Percentiles rank a stretch among this genome's conserved stretches.
Evolutionary conservation across 2,113 vertebrate genomes (phyloP).

Genomic region (Rana temporaria): DNA sequence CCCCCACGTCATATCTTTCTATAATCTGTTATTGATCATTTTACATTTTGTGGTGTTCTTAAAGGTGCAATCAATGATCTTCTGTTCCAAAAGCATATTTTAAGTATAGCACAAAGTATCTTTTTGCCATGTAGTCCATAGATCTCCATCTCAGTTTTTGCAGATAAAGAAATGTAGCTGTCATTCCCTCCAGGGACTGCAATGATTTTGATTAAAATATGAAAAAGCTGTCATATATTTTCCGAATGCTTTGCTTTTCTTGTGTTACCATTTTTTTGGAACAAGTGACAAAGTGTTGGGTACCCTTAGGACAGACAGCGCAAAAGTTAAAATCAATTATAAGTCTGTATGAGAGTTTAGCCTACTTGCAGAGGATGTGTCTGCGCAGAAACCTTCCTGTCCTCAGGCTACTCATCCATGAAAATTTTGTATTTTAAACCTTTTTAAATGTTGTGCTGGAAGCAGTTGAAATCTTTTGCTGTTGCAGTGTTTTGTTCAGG

Average conservation of each 20-base stretch:
- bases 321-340: conserved; percentile 53
- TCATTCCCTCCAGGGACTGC: conserved; percentile 29
- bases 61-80: conserved; percentile 30
- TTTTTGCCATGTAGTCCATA: not conserved
- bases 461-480: conserved; percentile 5
- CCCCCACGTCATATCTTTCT: conserved; percentile 30
- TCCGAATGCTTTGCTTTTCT: conserved; percentile 1
- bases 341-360: conserved; percentile 25
- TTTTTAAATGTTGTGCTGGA: conserved; percentile 37
- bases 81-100: conserved; percentile 11
- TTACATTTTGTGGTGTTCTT: conserved; percentile 27
- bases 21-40: conserved; percentile 52
- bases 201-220: conserved; percentile 44
- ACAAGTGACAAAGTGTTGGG: conserved; percentile 33
- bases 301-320: conserved; percentile 51
- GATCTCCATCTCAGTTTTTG: conserved; percentile 4
- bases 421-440: conserved; percentile 2
- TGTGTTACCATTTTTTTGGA: conserved; percentile 26
- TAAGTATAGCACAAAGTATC: not conserved
- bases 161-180: conserved; percentile 44
- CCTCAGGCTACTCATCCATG: conserved; percentile 38
- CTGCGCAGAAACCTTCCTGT: conserved; percentile 25
- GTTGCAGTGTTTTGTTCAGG: not conserved
- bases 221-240: conserved; percentile 30
- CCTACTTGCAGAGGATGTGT: not conserved